phyloP scores from a whole-genome alignment of 1,140 invertebrate genomes.

The Zaprionus ghesquierei region DNA sequence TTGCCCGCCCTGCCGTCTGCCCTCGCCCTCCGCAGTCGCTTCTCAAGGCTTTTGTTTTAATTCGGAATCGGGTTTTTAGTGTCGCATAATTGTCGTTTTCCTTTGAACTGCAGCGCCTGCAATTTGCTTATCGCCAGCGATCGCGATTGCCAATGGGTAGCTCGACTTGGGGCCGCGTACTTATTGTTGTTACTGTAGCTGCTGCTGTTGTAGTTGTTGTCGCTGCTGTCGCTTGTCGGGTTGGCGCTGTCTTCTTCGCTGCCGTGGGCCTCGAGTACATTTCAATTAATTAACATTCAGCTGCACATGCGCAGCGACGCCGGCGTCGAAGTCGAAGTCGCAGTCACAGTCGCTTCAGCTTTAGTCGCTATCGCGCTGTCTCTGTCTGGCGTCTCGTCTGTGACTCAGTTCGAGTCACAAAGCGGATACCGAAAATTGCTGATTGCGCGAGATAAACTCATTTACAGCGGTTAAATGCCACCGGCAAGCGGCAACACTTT shows the following conservation, averaged over 20 bases:
- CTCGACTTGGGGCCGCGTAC: slow-evolving; percentile 20
- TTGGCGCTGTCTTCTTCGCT: slow-evolving; percentile 39
- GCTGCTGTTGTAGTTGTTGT: slow-evolving; percentile 28
- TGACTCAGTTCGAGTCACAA: slow-evolving; percentile 48
- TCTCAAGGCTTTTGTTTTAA: slow-evolving; percentile 55
- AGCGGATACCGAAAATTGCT: slow-evolving; percentile 82
- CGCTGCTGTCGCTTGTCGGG: slow-evolving; percentile 5
- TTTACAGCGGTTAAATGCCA: slow-evolving; percentile 82
- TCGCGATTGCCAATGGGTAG: slow-evolving; percentile 70
- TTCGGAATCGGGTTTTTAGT: slow-evolving; percentile 51
- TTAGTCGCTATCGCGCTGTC: background rate
- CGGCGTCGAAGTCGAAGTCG: slow-evolving; percentile 15
- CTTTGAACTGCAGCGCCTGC: slow-evolving; percentile 80
- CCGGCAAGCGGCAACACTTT: slow-evolving; percentile 76
- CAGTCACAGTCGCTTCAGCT: slow-evolving; percentile 8
- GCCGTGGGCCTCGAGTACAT: slow-evolving; percentile 67
- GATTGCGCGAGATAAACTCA: slow-evolving; percentile 82
- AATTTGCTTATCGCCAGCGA: slow-evolving; percentile 81
- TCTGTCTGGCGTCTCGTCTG: background rate
- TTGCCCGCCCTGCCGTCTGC: background rate
- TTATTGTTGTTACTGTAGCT: slow-evolving; percentile 7
- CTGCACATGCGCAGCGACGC: slow-evolving; percentile 67
- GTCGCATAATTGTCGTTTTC: slow-evolving; percentile 78
- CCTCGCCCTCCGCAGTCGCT: background rate
- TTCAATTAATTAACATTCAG: slow-evolving; percentile 81